These are phyloP conservation scores for Chloromyia formosa DNA, from an alignment of 2,888 invertebrate species.

Conservation along the genomic window DNA sequence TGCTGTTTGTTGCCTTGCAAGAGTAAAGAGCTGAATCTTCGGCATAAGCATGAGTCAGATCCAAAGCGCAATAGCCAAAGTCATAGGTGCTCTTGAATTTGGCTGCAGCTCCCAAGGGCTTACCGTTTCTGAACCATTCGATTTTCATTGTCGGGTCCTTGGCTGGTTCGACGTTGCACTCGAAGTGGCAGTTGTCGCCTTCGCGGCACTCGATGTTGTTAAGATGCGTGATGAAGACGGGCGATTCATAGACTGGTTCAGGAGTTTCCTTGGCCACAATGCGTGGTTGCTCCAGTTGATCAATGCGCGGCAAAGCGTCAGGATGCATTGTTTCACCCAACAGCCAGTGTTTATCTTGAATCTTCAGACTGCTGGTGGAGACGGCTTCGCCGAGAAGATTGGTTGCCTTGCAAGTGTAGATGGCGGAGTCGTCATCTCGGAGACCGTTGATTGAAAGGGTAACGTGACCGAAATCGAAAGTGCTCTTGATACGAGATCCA, in stretches of 20 bases:
- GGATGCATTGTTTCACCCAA: conserved; percentile 89
- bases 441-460: conserved; percentile 88
- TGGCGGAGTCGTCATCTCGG: conserved; percentile 90
- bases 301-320: conserved; percentile 86
- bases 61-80: conserved; percentile 94
- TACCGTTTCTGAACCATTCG: conserved; percentile 96
- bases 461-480: conserved; percentile 96
- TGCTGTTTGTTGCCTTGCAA: conserved; percentile 87
- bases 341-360: conserved; percentile 88
- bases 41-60: conserved; percentile 85
- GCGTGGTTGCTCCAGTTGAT: conserved; percentile 83
- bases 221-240: conserved; percentile 89
- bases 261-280: conserved; percentile 73
- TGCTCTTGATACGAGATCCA: conserved; percentile 89
- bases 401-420: conserved; percentile 94
- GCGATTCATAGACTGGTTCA: conserved; percentile 83
- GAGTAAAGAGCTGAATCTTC: conserved; percentile 94
- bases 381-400: conserved; percentile 95
- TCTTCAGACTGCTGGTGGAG: conserved; percentile 88
- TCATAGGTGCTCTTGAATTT: conserved; percentile 93
- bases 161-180: conserved; percentile 91
- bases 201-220: conserved; percentile 90
- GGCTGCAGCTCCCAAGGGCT: conserved; percentile 86
- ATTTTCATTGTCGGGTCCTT: conserved; percentile 90
- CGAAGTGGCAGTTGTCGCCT: conserved; percentile 88